Conservation (phyloP, 2,888 invertebrate species). For the Dasypolia templi region DNA sequence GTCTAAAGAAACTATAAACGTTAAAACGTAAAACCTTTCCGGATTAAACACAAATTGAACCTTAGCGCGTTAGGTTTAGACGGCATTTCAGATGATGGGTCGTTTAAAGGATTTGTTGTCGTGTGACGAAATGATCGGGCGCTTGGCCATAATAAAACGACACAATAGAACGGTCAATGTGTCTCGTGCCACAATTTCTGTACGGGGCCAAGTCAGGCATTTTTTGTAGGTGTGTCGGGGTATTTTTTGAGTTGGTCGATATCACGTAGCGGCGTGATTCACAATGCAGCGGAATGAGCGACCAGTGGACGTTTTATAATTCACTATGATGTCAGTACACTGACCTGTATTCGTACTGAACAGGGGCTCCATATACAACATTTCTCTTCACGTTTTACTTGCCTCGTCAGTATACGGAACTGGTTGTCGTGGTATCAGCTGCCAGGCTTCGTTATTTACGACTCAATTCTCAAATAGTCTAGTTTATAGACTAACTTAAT, state of each 20-base stretch:
- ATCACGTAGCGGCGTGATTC: slow-evolving; percentile 78
- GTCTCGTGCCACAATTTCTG: slow-evolving; percentile 88
- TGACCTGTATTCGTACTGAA: slow-evolving; percentile 51
- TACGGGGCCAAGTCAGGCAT: slow-evolving; percentile 71
- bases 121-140: slow-evolving; percentile 81
- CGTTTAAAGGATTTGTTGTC: slow-evolving; percentile 74
- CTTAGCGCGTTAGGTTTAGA: slow-evolving; percentile 59
- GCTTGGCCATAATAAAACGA: slow-evolving; percentile 81
- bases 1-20: slow-evolving; percentile 49
- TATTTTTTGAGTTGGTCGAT: slow-evolving; percentile 79
- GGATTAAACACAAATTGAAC: slow-evolving; percentile 59
- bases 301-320: slow-evolving; percentile 60
- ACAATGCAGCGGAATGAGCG: slow-evolving; percentile 71
- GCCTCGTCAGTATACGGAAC: neutral
- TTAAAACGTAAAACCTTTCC: slow-evolving; percentile 58
- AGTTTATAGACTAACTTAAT: neutral
- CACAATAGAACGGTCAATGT: slow-evolving; percentile 85
- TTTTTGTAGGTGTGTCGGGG: slow-evolving; percentile 73
- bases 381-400: slow-evolving; percentile 17
- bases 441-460: slow-evolving; percentile 7
- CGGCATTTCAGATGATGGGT: slow-evolving; percentile 56
- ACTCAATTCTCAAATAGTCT: neutral
- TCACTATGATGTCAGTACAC: slow-evolving; percentile 53
- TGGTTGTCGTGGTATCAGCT: neutral
- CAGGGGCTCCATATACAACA: slow-evolving; percentile 27